phyloP scores from a whole-genome alignment of 53 echinoderm and acorn worm genomes.

The Luidia sarsii region DNA sequence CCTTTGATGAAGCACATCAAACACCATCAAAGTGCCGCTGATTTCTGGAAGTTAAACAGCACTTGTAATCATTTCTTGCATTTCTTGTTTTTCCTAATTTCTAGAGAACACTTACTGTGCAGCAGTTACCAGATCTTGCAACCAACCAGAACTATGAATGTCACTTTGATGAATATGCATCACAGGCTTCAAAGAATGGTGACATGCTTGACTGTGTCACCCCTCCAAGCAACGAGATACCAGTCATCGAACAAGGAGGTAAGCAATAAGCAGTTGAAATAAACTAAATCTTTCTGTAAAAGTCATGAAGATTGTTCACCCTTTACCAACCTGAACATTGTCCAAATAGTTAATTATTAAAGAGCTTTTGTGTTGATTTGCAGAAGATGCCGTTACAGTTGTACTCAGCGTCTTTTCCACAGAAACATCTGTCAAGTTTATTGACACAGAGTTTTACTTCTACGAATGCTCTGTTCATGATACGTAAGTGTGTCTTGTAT shows the following conservation, averaged over 20 bases:
- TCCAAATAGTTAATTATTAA: background rate
- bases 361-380: no score
- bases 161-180: conserved; percentile 11
- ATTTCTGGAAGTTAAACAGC: no score
- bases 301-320: background rate
- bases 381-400: background rate
- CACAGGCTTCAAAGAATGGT: conserved; percentile 12
- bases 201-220: conserved; percentile 24
- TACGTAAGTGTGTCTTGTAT: conserved; percentile 37
- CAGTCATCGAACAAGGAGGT: conserved; percentile 40
- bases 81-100: background rate
- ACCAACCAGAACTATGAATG: conserved; percentile 17
- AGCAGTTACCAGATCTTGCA: conserved; percentile 38
- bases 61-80: background rate
- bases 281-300: background rate
- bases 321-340: background rate
- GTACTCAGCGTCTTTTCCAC: no score
- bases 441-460: no score
- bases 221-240: conserved; percentile 33
- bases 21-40: no score
- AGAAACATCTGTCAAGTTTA: no score
- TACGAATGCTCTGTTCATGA: no score
- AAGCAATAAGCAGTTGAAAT: background rate
- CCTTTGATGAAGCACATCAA: no score
- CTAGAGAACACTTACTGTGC: conserved; percentile 30